Evolutionary conservation across 2,888 invertebrate genomes (phyloP), one percentile per base, ranked within the genome.

Genomic region (Drosophila dives): DNA sequence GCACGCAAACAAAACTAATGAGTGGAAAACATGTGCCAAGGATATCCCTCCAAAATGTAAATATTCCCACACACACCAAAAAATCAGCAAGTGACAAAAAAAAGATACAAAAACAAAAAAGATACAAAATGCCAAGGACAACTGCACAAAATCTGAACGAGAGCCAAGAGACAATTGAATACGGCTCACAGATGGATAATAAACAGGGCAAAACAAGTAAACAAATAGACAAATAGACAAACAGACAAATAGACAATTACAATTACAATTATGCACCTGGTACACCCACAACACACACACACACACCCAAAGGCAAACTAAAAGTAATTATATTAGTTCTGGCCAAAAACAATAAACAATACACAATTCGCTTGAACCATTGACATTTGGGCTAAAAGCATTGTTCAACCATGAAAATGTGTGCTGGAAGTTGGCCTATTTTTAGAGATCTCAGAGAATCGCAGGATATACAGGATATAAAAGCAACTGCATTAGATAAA

Each of bases 1-100:
- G 48, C 40, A 36, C 23, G 40, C 49, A 64, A 77, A 77, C 69
- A 64, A 65, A 55, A 53, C 63, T 76, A 72, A 75, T 76, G 72
- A 63, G 66, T 17, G 38, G 10, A 56, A 48, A 60, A 53, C 58
- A 56, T 66, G 61, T 71, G 59, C 50, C 34, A 33, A 34, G 50
- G 15, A 62, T 62, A 51, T 50, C 34, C 26, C 42, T 29, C 17
- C 40, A 56, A 65, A 72, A 64, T 63, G 60, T 61, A 78, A 64
- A 79, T n/a, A 45, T 8, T 48, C 64, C 23, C 61, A 53, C 5
- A 34, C 65, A 63, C 12, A 36, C 34, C 2, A 36, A 12, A 12
- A 12, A 48, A 54, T 63, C 36, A 17, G 5, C 36, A 54, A 64
- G 54, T 45, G 42, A 29, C 36, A 23, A 29, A 29, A 48, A 3